Evolutionary conservation across 2,888 invertebrate species (phyloP).

Genomic region (Salticus scenicus): DNA sequence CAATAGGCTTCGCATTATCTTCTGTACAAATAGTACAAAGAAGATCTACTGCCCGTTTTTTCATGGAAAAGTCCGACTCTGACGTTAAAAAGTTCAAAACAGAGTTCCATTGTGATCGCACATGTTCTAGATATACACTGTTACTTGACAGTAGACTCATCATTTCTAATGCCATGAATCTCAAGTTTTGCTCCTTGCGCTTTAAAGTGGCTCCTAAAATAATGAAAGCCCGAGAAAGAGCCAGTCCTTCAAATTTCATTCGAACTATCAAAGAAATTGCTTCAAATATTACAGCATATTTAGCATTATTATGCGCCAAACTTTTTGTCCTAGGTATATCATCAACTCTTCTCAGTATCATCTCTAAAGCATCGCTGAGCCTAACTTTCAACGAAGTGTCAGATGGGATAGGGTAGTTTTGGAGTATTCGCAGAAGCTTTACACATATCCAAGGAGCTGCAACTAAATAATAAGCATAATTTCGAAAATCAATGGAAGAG

Average conservation of each 20-base stretch:
- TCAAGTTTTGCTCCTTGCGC: constrained; percentile 22
- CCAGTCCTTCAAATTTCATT: background rate
- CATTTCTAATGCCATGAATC: constrained; percentile 37
- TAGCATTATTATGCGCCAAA: constrained; percentile 32
- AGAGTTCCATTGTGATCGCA: constrained; percentile 12
- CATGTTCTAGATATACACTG: background rate
- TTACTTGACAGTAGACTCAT: constrained; percentile 11
- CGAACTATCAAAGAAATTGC: constrained; percentile 29
- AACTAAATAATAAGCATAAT: constrained; percentile 33
- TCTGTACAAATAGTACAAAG: constrained; percentile 27
- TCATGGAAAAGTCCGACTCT: constrained; percentile 29
- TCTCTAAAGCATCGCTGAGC: constrained; percentile 18
- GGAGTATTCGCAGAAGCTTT: constrained; percentile 32
- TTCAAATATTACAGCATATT: constrained; percentile 45
- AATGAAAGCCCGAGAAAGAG: background rate
- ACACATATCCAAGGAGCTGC: constrained; percentile 42
- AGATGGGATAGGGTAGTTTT: constrained; percentile 8
- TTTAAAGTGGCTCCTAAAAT: constrained; percentile 31
- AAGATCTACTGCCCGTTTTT: constrained; percentile 27
- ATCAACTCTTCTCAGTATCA: constrained; percentile 31
- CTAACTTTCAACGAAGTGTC: constrained; percentile 23
- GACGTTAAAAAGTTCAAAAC: constrained; percentile 6
- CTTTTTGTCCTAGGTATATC: constrained; percentile 22
- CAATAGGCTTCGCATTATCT: constrained; percentile 20
- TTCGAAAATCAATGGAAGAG: constrained; percentile 1